Evolutionary conservation across 92 coral and sea anemone species (phyloP), one percentile per base, ranked within the genome.

Genomic region (Parazoanthus atlanticus): DNA sequence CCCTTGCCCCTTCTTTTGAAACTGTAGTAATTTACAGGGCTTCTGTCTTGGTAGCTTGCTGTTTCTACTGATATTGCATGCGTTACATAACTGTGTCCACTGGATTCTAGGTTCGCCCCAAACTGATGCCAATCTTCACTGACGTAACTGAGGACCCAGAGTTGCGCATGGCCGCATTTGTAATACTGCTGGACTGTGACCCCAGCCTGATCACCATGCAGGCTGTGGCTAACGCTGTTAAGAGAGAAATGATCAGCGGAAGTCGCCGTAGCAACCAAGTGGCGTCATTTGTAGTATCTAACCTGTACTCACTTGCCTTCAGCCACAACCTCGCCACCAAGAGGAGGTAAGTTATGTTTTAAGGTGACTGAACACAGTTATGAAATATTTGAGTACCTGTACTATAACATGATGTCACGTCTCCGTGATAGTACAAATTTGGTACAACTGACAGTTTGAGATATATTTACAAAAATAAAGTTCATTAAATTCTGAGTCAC

Each of bases 231-330:
- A 92, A 91, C 56, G 88, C 86, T 61, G 91, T 93, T 29, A 90
- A 83, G 36, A 91, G 97, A 23, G 99, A 97, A 82, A 88, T 85
- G 12, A 54, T 71, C 33, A 83, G 89, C 84, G 36, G 34, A 10
- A 90, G 94, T 54, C 95, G 95, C 31, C 93, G 98, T 79, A 94
- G 96, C 38, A 95, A 95, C 89, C 99, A 97, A 69, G 90, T 97
- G 19, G 97, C 96, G 0, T 95, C 99, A 7, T 95, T 83, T 85
- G 94, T 95, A 25, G 90, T 90, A 71, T 91, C 96, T 11, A 93
- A 95, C 74, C 90, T 97, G 26, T 85, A 89, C 11, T 91, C 96
- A 2, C 91, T 96, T 65, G 95, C 96, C 19, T 89, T 86, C 40
- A 90, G 91, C 36, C 89, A 93, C 75, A 91, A 90, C 40, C 49